A percentile compares a stretch with the other conserved stretches of the same genome.
These are phyloP conservation scores for Amphipyra berbera DNA, from an alignment of 2,888 invertebrate genomes.

Conservation along the genomic window DNA sequence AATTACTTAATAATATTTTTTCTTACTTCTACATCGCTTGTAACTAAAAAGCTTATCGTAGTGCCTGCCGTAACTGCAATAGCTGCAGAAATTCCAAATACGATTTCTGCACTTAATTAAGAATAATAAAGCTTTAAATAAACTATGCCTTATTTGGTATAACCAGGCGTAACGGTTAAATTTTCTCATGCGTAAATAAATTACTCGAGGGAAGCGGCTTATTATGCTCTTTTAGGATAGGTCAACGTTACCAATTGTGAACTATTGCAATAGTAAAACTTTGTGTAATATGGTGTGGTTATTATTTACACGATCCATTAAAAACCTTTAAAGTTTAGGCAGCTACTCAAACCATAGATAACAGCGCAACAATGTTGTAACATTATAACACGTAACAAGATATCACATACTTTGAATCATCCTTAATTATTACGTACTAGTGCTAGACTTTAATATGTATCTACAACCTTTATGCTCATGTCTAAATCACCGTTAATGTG, in stretches of 20 bases:
- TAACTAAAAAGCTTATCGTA: neutral
- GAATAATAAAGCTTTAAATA: conserved; percentile 21
- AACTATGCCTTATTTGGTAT: conserved; percentile 28
- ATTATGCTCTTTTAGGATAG: conserved; percentile 31
- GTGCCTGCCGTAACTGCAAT: no score
- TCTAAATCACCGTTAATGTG: conserved; percentile 21
- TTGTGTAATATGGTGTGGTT: neutral
- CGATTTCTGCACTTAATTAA: conserved; percentile 4
- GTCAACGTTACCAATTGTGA: conserved; percentile 14
- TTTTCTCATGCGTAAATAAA: conserved; percentile 23
- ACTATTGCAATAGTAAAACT: conserved; percentile 3
- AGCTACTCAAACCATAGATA: neutral
- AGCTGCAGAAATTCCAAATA: conserved; percentile 22
- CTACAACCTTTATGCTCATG: conserved; percentile 28
- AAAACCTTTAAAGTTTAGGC: neutral
- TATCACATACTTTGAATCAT: conserved; percentile 17
- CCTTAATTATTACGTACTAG: conserved; percentile 24
- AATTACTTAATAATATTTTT: no score
- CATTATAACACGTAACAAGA: conserved; percentile 14
- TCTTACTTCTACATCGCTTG: no score
- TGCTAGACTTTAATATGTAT: conserved; percentile 22
- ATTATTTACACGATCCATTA: neutral
- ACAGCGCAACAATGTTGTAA: neutral
- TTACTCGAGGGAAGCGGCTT: conserved; percentile 12
- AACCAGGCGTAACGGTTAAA: conserved; percentile 24